Percentiles rank a stretch among this genome's conserved stretches.
Conservation (phyloP, 1,140 invertebrate species). For the Cecropterus lyciades region DNA sequence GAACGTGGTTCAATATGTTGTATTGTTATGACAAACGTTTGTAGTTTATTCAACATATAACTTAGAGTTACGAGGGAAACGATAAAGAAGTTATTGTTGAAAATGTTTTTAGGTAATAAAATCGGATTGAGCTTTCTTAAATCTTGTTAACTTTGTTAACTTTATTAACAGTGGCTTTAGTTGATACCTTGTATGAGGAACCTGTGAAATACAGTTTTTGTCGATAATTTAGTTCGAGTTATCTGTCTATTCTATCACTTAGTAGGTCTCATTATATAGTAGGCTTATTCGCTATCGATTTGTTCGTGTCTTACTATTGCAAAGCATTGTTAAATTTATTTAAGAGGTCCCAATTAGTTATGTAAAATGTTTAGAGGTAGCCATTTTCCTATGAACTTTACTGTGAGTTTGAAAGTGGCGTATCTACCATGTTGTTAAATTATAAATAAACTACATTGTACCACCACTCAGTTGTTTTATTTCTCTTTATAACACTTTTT, state of each 20-base stretch:
- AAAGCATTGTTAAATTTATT: slow-evolving; percentile 74
- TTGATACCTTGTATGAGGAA: slow-evolving; percentile 57
- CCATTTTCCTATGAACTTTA: slow-evolving; percentile 79
- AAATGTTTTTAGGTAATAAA: slow-evolving; percentile 80
- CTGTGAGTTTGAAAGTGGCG: slow-evolving; percentile 79
- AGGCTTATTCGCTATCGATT: slow-evolving; percentile 70
- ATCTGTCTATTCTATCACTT: slow-evolving; percentile 54
- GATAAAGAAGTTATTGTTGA: slow-evolving; percentile 80
- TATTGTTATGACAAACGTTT: slow-evolving; percentile 81
- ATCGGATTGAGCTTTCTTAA: slow-evolving; percentile 79
- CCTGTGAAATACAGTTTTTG: slow-evolving; percentile 40
- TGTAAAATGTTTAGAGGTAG: slow-evolving; percentile 83
- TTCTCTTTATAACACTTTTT: slow-evolving; percentile 27
- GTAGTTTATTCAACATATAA: slow-evolving; percentile 79
- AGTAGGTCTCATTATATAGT: slow-evolving; percentile 55
- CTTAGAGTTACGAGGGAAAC: slow-evolving; percentile 76
- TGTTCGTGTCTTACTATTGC: slow-evolving; percentile 67
- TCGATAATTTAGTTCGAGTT: slow-evolving; percentile 49
- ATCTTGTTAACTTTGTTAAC: slow-evolving; percentile 53
- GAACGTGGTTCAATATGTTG: slow-evolving; percentile 76
- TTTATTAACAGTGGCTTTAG: slow-evolving; percentile 61
- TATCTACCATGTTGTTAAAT: slow-evolving; percentile 85
- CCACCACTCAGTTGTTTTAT: slow-evolving; percentile 73
- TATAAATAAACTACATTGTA: slow-evolving; percentile 85
- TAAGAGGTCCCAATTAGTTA: slow-evolving; percentile 78